Base-by-base conservation (phyloP, 2,888 invertebrate species). In the Eurytoma californica region DNA sequence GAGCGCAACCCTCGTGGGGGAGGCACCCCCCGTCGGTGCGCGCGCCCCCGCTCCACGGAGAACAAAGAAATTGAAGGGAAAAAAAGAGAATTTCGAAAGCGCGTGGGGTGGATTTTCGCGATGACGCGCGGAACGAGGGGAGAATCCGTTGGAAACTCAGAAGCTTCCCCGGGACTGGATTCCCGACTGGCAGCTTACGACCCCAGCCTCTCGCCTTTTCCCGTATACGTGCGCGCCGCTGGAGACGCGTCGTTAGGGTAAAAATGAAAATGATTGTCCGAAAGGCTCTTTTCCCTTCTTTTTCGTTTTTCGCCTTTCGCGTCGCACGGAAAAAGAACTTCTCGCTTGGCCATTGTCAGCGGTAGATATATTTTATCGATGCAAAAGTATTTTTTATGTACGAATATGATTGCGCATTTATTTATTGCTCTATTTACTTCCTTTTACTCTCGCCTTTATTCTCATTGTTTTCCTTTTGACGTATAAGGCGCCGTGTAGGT, bases 41-140 rank as follows among this genome's bases (percentile, higher is more conserved):
- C 5, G 5, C 30, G 61, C 39, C 49, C 63, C 63, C 49, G 47
- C 20, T 16, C 18, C 9, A 39, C 9, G 9, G 20, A 60, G 74
- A 77, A 80, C 77, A 74, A 80, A 80, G 77, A 77, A 80, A 77
- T 53, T 55, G 60, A 68, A 70, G 69, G 39, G 74, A 68, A 67
- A 61, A 61, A 61, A 13, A 53, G 69, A 55, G 53, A 58, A 72
- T 67, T 67, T 18, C 20, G 65, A 69, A 66, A 57, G 24, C 53
- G 65, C 70, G 20, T 58, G 53, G 73, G 83, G 83, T 83, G 77
- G 74, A 76, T 77, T 78, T 66, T 82, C 67, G 68, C 77, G 75
- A 76, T 49, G 66, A 67, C 49, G 75, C 77, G 75, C 67, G 72
- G 83, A 83, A 82, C 70, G 83, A 84, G 82, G 84, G 83, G 81